Percentiles rank a stretch among this genome's conserved stretches.
Conservation (phyloP, 2,888 invertebrate genomes). For the Drosophila engyochracea region DNA sequence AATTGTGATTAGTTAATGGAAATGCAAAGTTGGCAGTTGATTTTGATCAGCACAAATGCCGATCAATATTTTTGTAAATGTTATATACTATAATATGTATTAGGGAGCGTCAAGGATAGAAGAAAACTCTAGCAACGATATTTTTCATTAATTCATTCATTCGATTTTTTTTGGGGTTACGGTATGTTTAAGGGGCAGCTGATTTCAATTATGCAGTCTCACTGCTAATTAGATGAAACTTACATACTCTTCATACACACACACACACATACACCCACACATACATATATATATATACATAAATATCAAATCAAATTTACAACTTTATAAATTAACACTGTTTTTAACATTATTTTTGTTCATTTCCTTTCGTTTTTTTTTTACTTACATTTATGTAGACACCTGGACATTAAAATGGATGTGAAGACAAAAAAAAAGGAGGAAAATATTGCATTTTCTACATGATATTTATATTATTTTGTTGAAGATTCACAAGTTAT, state of each 20-base stretch:
- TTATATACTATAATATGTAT: slow-evolving; percentile 17
- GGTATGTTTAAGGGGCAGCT: slow-evolving; percentile 36
- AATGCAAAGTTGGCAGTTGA: not conserved
- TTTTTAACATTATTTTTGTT: slow-evolving; percentile 35
- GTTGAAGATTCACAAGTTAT: not conserved
- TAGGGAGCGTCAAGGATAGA: slow-evolving; percentile 4
- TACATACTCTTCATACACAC: slow-evolving; percentile 20
- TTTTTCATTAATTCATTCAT: slow-evolving; percentile 16
- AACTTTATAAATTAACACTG: slow-evolving; percentile 23
- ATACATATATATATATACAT: not conserved
- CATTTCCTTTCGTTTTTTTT: slow-evolving; percentile 23
- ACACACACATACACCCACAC: not conserved
- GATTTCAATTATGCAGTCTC: slow-evolving; percentile 8
- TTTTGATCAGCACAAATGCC: slow-evolving; percentile 9
- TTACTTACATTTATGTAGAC: slow-evolving; percentile 2
- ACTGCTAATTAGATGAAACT: slow-evolving; percentile 36
- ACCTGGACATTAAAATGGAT: not conserved
- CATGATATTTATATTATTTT: not conserved
- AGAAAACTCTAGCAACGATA: slow-evolving; percentile 31
- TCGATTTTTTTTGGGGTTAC: slow-evolving; percentile 31
- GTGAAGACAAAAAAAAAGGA: not conserved
- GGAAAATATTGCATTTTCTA: not conserved
- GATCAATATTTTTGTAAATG: slow-evolving; percentile 49
- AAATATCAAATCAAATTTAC: slow-evolving; percentile 16
- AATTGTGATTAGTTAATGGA: slow-evolving; percentile 9